Percentiles rank a stretch among this genome's conserved stretches.
These are phyloP conservation scores for Connochaetes taurinus DNA, from an alignment of 2,113 vertebrate species.

Conservation along the genomic window DNA sequence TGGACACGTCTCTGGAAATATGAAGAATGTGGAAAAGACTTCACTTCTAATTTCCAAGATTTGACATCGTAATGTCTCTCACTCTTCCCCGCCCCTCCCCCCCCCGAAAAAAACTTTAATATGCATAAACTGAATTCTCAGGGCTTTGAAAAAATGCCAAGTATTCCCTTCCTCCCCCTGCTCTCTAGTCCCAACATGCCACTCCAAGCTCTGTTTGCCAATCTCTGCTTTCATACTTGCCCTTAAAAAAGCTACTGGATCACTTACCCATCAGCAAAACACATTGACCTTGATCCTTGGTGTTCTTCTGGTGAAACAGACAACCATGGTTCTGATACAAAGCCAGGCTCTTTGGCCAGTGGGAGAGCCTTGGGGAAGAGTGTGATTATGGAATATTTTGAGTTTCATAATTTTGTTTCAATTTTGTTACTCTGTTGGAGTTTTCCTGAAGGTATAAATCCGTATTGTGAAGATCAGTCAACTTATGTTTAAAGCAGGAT, in stretches of 20 bases:
- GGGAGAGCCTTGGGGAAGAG: not conserved
- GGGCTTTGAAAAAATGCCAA: not conserved
- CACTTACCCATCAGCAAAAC: not conserved
- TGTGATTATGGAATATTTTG: not conserved
- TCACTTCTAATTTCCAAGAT: constrained; percentile 15
- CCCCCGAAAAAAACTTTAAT: not conserved
- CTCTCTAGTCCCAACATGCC: not conserved
- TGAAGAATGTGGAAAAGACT: constrained; percentile 11
- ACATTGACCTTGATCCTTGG: not conserved
- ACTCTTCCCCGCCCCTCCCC: not conserved
- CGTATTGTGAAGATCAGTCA: not conserved
- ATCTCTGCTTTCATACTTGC: not conserved
- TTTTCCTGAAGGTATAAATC: not conserved
- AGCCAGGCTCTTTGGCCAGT: not conserved
- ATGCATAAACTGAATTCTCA: not conserved
- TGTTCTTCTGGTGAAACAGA: not conserved
- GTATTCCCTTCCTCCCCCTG: not conserved
- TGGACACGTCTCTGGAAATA: constrained; percentile 24
- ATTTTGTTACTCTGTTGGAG: not conserved
- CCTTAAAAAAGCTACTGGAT: not conserved
- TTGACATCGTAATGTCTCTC: not conserved
- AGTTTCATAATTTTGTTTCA: not conserved
- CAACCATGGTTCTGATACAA: not conserved
- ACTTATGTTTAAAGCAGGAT: not conserved
- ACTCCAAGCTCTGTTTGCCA: not conserved